Percentiles rank a stretch among this genome's conserved stretches.
Conservation (phyloP, 2,797 vertebrate genomes). For the Naso thynnoides region DNA sequence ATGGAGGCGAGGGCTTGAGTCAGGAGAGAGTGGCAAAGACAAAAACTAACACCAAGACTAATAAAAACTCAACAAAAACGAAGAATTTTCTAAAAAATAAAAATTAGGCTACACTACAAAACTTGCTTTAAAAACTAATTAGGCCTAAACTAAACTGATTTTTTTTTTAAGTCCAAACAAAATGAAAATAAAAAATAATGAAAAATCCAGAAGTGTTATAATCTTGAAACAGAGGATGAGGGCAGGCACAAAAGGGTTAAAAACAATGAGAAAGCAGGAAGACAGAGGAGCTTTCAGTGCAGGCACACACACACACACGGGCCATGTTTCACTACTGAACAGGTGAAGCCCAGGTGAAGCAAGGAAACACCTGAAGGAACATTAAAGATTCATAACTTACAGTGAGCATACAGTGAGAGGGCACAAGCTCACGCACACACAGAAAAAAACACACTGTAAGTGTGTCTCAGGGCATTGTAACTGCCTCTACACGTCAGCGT, state of each 20-base stretch:
- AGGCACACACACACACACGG: constrained; percentile 12
- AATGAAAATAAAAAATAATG: too few species aligned
- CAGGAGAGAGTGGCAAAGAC: too few species aligned
- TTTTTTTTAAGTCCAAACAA: too few species aligned
- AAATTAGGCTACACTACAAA: too few species aligned
- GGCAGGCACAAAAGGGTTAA: neutral
- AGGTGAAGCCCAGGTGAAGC: constrained; percentile 64
- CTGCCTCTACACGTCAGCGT: constrained; percentile 26
- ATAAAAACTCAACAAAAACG: too few species aligned
- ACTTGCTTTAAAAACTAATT: too few species aligned
- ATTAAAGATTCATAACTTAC: constrained; percentile 73
- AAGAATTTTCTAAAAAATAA: too few species aligned
- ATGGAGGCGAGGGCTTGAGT: too few species aligned
- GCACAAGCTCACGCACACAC: constrained; percentile 13
- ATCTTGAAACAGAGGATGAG: neutral
- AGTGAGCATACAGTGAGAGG: constrained; percentile 37
- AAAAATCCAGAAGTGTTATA: too few species aligned
- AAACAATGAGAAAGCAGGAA: constrained; percentile 10
- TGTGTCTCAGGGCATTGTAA: constrained; percentile 26
- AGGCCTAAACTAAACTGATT: too few species aligned
- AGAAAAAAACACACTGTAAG: constrained; percentile 22
- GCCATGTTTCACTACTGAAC: constrained; percentile 47
- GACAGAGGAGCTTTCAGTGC: constrained; percentile 29
- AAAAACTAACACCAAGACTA: too few species aligned
- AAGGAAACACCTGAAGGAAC: constrained; percentile 72